phyloP scores from a whole-genome alignment of 2,888 invertebrate genomes.

The Latrodectus elegans region DNA sequence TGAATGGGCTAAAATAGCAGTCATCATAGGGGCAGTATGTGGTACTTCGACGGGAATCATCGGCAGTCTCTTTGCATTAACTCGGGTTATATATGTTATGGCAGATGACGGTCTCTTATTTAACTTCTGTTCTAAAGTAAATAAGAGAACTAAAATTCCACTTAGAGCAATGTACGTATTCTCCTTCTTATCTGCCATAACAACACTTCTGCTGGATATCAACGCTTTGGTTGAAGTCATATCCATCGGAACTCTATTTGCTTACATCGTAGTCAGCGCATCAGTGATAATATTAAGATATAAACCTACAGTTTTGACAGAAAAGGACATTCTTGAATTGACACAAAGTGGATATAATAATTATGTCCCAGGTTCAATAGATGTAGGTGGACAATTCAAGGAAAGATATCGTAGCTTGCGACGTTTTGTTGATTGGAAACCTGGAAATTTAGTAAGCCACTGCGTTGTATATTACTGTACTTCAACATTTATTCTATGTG shows the following conservation, averaged over 20 bases:
- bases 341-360: not conserved
- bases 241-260: constrained; percentile 88
- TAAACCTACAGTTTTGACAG: constrained; percentile 18
- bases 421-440: constrained; percentile 4
- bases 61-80: constrained; percentile 89
- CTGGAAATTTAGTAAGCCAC: constrained; percentile 27
- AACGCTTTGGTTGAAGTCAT: constrained; percentile 94
- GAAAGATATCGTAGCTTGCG: constrained; percentile 11
- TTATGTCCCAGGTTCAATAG: constrained; percentile 28
- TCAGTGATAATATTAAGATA: constrained; percentile 87
- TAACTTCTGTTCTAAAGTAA: constrained; percentile 75
- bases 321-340: constrained; percentile 61
- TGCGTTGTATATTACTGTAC: constrained; percentile 39
- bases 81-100: constrained; percentile 92
- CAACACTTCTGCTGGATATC: constrained; percentile 90
- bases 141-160: constrained; percentile 79
- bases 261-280: constrained; percentile 93
- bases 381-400: constrained; percentile 24
- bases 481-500: constrained; percentile 45
- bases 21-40: constrained; percentile 89
- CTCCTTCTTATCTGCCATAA: constrained; percentile 84
- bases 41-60: constrained; percentile 92
- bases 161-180: constrained; percentile 84
- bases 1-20: constrained; percentile 88
- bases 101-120: constrained; percentile 91